A percentile compares a stretch with the other conserved stretches of the same genome.
These are phyloP conservation scores for Megaptera novaeangliae DNA, from an alignment of 2,113 vertebrate genomes.

Conservation along the genomic window DNA sequence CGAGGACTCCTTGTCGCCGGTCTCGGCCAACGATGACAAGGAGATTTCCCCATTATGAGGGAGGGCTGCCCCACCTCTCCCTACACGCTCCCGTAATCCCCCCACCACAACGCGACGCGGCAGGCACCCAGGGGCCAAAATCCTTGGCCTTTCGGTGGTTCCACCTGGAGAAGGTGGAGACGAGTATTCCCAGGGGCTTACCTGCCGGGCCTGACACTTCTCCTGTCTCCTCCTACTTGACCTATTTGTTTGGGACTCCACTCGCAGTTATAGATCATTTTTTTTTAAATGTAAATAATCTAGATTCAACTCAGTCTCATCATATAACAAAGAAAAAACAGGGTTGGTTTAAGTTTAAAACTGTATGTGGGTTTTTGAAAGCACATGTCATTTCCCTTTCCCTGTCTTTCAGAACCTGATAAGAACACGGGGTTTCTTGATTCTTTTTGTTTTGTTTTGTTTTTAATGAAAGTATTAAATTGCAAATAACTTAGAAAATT, in stretches of 20 bases:
- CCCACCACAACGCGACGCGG: neutral
- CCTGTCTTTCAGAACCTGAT: neutral
- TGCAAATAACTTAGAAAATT: conserved; percentile 54
- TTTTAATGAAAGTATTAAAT: conserved; percentile 26
- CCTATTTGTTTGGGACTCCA: neutral
- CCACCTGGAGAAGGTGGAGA: neutral
- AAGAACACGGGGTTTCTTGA: neutral
- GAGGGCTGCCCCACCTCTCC: no score
- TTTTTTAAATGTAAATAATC: conserved; percentile 51
- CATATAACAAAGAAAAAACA: neutral
- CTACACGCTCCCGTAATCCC: neutral
- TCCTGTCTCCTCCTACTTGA: neutral
- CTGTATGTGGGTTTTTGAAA: neutral
- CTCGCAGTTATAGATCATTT: neutral
- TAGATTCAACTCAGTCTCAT: conserved; percentile 36
- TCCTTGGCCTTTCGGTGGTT: neutral
- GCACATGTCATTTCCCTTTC: neutral
- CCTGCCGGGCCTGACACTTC: neutral
- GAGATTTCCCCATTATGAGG: conserved; percentile 88
- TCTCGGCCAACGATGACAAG: conserved; percentile 92
- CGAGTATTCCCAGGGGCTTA: accelerated
- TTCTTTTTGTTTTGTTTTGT: neutral
- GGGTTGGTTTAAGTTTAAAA: conserved; percentile 10
- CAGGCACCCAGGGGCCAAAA: neutral
- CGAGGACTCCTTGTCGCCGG: conserved; percentile 94